Base-by-base conservation (phyloP, 2,888 invertebrate genomes). In the Gibbula magus region DNA sequence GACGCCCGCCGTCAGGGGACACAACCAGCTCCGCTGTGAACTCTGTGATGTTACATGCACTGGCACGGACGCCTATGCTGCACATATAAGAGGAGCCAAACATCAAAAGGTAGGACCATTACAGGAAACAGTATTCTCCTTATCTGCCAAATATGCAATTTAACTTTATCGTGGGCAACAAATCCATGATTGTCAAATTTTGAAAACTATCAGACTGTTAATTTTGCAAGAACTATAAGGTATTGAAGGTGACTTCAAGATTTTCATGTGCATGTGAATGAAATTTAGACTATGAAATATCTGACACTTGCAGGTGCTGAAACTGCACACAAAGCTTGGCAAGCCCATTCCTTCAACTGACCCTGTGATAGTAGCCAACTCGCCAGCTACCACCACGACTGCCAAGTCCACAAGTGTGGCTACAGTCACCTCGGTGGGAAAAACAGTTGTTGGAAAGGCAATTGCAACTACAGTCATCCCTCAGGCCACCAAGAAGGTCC, bases 31-130 rank as follows among this genome's bases (percentile, higher is more conserved):
- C 90, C 96, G 98, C 86, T 99, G 99, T 94, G 99, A 99, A 93
- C 95, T 99, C 82, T 99, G 99, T 91, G 98, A 99, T 94, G 98
- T 99, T 13, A 98, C 98, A 16, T 99, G 99, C 94, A 99, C 99
- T 16, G 99, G 99, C 79, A 96, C 97, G 79, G 99, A 99, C 94
- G 99, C 99, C 0, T 99, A 99, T 94, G 98, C 98, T 56, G 98
- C 98, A 70, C 99, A 99, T 94, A 97, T 99, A 88, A 95, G 98
- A 81, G 99, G 99, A 83, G 96, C 98, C 86, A 99, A 99, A 93
- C 99, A 99, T 94, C 98, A 98, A 93, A 99, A 99, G 94, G 93
- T 98, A 79, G 75, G 76, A 22, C n/a, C 35, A 80, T 56, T 3
- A 35, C 4, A 1, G 13, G 45, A 13, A 45, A 10, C 10, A 1